Percentiles rank a stretch among this genome's conserved stretches.
Evolutionary conservation across 2,113 vertebrate genomes (phyloP).

Genomic region (Rhineura floridana): DNA sequence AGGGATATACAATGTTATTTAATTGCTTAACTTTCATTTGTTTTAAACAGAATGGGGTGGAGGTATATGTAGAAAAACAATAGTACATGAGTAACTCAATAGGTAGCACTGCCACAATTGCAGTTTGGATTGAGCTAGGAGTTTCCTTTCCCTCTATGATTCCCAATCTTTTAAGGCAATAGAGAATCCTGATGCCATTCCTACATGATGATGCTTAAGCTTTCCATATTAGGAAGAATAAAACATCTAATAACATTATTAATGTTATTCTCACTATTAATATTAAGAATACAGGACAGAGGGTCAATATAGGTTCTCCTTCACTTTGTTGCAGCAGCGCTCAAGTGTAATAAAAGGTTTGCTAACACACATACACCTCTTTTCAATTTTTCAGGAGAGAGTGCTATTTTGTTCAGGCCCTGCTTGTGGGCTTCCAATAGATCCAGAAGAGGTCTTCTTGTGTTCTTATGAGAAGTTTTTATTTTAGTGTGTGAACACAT

Average conservation of each 20-base stretch:
- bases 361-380: no score
- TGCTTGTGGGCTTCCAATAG: no score
- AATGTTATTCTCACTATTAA: neutral
- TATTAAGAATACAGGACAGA: neutral
- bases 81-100: neutral
- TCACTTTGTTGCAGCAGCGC: neutral
- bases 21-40: neutral
- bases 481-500: no score
- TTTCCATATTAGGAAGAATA: neutral
- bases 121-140: neutral
- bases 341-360: neutral
- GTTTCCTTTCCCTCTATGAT: neutral
- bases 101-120: neutral
- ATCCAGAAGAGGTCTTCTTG: no score
- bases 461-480: no score
- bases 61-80: neutral
- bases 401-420: no score
- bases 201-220: neutral
- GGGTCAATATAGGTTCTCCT: neutral
- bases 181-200: neutral
- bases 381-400: no score
- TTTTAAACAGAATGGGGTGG: neutral
- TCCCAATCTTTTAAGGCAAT: neutral
- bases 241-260: neutral
- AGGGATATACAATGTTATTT: neutral